These are phyloP conservation scores for Willowsia nigromaculata DNA, from an alignment of 2,888 invertebrate genomes.

Conservation along the genomic window DNA sequence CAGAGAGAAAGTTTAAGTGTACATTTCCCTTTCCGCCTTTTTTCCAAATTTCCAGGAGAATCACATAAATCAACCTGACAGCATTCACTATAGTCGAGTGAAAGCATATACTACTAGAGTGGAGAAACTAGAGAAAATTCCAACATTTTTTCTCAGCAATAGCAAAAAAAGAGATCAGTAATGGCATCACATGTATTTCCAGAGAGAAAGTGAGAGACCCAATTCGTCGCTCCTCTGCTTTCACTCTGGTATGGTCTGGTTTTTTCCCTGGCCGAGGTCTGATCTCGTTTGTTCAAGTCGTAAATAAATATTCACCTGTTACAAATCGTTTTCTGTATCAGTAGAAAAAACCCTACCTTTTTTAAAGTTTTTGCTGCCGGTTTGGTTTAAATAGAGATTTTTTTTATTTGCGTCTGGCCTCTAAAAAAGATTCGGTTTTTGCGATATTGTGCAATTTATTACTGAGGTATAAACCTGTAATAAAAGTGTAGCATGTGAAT, in stretches of 20 bases:
- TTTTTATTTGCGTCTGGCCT: no score
- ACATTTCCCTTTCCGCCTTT: constrained; percentile 18
- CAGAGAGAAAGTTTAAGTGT: not conserved
- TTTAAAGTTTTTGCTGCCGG: no score
- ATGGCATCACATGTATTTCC: not conserved
- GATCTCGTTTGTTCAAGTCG: constrained; percentile 39
- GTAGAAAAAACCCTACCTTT: not conserved
- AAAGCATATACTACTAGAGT: not conserved
- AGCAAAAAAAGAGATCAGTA: constrained; percentile 48
- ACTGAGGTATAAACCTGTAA: no score
- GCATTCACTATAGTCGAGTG: not conserved
- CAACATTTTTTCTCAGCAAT: constrained; percentile 23
- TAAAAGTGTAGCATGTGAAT: no score
- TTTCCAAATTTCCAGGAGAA: constrained; percentile 28
- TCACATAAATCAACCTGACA: constrained; percentile 69
- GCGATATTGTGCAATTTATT: no score
- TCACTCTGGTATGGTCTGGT: not conserved
- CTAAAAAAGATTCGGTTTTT: no score
- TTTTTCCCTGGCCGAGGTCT: no score
- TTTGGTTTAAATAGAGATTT: no score
- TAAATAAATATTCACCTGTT: constrained; percentile 76
- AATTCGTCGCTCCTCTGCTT: constrained; percentile 31
- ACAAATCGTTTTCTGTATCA: constrained; percentile 69
- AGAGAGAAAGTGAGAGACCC: not conserved
- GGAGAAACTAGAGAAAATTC: constrained; percentile 7